Evolutionary conservation across 2,888 invertebrate genomes (phyloP), one percentile per base, ranked within the genome.

Genomic region (Thyatira batis): DNA sequence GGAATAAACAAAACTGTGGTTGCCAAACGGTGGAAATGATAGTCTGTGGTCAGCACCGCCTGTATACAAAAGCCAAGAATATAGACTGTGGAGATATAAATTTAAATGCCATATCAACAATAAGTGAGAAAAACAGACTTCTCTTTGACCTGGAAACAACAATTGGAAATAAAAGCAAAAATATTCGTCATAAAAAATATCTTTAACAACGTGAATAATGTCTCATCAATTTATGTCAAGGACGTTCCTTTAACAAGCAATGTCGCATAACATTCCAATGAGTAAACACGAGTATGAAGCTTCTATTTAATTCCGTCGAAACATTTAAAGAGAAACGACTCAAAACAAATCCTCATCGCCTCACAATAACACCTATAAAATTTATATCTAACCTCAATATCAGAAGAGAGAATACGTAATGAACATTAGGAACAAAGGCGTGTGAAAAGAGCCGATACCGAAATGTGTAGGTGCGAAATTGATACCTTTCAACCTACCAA

Each of bases 371-470:
- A 86, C 80, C 82, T 83, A 85, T 84, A 85, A 84, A 84, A 84
- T 85, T 78, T 86, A 87, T 88, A 86, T 85, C 82, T 80, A 79
- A 80, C 81, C 80, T 75, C 85, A 76, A 87, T 85, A 86, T 83
- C 84, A 82, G 83, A 80, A 81, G 80, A 87, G 82, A 78, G 88
- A 89, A 89, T 87, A 86, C 85, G 80, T 87, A 89, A 89, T 89
- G 87, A 88, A 86, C 87, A 89, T 89, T 87, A 88, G 81, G 84
- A 88, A 87, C 86, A 87, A 87, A 87, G 81, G 81, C 82, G 83
- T 74, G 77, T 75, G 85, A 85, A 86, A 86, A 85, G 82, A 84
- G 78, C 84, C 84, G 83, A 87, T 84, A 83, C 81, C 76, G 77
- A 83, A 82, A 75, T 78, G 80, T 82, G 80, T 80, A 84, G 85